These are phyloP conservation scores for Nomada flava DNA, from an alignment of 2,888 invertebrate species.

Conservation along the genomic window DNA sequence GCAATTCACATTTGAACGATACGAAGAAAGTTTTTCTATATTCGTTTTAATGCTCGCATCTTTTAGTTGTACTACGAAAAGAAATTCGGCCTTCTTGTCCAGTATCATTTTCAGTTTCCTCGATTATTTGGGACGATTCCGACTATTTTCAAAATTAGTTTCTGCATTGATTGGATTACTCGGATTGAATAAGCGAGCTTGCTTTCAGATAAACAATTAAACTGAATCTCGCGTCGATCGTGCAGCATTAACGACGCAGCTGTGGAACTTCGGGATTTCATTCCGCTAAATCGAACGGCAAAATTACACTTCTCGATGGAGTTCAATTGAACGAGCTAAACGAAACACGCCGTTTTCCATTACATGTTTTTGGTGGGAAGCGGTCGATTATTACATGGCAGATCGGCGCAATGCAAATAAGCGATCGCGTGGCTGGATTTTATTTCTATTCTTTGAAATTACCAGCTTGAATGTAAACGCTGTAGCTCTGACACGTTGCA, in stretches of 20 bases:
- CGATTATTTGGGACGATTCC: neutral
- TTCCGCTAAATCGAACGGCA: slow-evolving; percentile 37
- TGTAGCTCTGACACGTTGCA: neutral
- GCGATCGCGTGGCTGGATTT: neutral
- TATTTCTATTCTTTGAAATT: neutral
- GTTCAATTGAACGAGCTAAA: slow-evolving; percentile 41
- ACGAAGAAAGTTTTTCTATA: no score
- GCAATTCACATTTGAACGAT: neutral
- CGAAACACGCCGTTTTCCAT: slow-evolving; percentile 39
- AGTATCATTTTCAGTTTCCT: neutral
- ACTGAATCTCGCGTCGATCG: slow-evolving; percentile 7
- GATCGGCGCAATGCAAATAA: slow-evolving; percentile 3
- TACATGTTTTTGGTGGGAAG: neutral
- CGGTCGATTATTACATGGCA: neutral
- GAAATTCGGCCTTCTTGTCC: no score
- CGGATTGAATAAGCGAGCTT: neutral
- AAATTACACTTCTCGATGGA: slow-evolving; percentile 35
- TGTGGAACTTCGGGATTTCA: slow-evolving; percentile 7
- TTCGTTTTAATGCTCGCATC: neutral
- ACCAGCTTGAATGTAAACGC: neutral
- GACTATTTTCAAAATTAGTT: slow-evolving; percentile 21
- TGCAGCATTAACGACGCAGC: slow-evolving; percentile 16
- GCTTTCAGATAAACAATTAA: slow-evolving; percentile 30
- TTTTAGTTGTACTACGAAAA: neutral
- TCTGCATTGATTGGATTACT: slow-evolving; percentile 16